phyloP scores from a whole-genome alignment of 2,113 vertebrate species.

The Dolichotis patagonum region DNA sequence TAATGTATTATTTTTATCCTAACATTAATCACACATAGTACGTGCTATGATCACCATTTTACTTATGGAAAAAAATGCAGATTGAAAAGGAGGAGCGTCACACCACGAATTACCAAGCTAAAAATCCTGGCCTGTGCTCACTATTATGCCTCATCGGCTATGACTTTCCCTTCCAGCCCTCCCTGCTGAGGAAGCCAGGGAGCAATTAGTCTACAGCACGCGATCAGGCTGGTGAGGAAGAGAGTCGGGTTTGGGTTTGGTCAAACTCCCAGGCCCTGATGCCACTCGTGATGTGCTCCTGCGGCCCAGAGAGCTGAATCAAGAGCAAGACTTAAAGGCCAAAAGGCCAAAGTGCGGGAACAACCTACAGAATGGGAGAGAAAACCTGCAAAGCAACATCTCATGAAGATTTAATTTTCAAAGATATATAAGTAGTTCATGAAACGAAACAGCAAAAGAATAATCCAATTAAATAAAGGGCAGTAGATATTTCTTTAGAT shows the following conservation, averaged over 20 bases:
- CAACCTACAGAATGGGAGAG: background rate
- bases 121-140: background rate
- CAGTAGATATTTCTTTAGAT: background rate
- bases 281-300: background rate
- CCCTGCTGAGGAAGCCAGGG: background rate
- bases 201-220: background rate
- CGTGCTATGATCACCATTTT: background rate
- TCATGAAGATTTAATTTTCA: background rate
- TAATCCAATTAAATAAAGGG: too few relatives aligned
- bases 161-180: background rate
- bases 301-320: background rate
- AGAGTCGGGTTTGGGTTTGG: background rate
- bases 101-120: background rate
- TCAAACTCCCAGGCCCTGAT: background rate
- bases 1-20: background rate
- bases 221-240: background rate
- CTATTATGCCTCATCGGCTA: background rate
- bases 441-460: background rate
- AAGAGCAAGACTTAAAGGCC: too few relatives aligned
- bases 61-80: background rate
- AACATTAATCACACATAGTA: background rate
- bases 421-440: background rate
- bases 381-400: background rate
- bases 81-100: background rate
- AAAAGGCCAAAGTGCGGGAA: background rate